These are phyloP conservation scores for Blomia tropicalis DNA, from an alignment of 2,888 invertebrate genomes.

Conservation along the genomic window DNA sequence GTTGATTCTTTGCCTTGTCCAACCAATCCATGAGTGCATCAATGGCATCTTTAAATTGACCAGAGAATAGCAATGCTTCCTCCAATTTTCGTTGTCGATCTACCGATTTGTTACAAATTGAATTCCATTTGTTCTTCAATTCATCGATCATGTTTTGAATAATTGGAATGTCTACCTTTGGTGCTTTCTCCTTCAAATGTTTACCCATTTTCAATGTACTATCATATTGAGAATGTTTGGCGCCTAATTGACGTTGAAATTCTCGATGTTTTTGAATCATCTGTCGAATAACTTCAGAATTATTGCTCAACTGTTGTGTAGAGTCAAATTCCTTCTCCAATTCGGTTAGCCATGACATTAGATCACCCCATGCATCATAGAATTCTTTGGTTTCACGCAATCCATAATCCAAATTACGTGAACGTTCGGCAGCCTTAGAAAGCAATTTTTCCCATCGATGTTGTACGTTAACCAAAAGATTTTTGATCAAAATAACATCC, in stretches of 20 bases:
- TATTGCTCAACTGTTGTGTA: slow-evolving; percentile 59
- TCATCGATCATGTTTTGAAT: slow-evolving; percentile 69
- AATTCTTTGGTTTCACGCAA: slow-evolving; percentile 90
- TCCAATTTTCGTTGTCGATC: slow-evolving; percentile 86
- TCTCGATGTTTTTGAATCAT: slow-evolving; percentile 72
- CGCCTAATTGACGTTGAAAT: slow-evolving; percentile 70
- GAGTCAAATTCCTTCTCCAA: slow-evolving; percentile 66
- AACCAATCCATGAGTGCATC: slow-evolving; percentile 87
- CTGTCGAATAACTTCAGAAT: slow-evolving; percentile 63
- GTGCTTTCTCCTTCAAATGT: slow-evolving; percentile 76
- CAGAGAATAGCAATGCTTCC: slow-evolving; percentile 81
- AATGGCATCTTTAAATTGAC: slow-evolving; percentile 89
- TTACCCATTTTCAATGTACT: slow-evolving; percentile 75
- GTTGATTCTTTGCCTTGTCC: slow-evolving; percentile 47
- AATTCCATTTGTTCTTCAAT: slow-evolving; percentile 79
- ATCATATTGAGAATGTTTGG: slow-evolving; percentile 71
- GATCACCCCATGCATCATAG: slow-evolving; percentile 69
- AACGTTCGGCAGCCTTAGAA: slow-evolving; percentile 79
- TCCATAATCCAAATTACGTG: slow-evolving; percentile 76
- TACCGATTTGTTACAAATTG: slow-evolving; percentile 80
- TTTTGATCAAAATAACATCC: slow-evolving; percentile 95
- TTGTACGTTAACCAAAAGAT: slow-evolving; percentile 83
- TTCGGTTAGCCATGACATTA: slow-evolving; percentile 78
- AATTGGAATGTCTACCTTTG: slow-evolving; percentile 66
- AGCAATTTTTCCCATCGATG: slow-evolving; percentile 95